Conservation (phyloP, 2,888 invertebrate genomes). For the Drosophila silvestris region DNA sequence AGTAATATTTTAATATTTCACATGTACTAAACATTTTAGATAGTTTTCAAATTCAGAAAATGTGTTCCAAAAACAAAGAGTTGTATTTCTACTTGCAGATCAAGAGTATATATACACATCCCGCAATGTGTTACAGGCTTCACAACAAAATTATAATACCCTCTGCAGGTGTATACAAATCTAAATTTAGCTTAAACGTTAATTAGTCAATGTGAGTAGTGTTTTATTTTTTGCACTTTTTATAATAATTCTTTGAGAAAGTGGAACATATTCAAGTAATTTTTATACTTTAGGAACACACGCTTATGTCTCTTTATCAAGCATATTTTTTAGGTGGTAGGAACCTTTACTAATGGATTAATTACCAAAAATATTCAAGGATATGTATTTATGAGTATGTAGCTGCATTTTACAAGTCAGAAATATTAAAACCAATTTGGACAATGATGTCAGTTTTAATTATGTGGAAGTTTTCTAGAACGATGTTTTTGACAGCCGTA, state of each 20-base stretch:
- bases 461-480: conserved; percentile 15
- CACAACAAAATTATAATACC: neutral
- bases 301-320: too few species aligned
- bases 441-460: neutral
- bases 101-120: neutral
- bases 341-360: neutral
- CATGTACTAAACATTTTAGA: neutral
- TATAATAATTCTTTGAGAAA: neutral
- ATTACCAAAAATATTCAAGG: neutral
- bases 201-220: neutral
- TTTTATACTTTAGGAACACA: neutral
- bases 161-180: neutral
- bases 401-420: neutral
- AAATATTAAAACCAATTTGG: neutral
- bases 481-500: conserved; percentile 5
- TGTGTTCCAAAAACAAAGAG: neutral
- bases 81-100: neutral
- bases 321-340: too few species aligned
- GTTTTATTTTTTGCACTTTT: neutral
- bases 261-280: neutral
- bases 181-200: neutral
- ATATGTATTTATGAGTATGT: neutral
- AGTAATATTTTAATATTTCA: neutral
- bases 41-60: neutral
- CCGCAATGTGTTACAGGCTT: neutral